These are phyloP conservation scores for Rhopalosiphum maidis DNA, from an alignment of 1,140 invertebrate species.

Conservation along the genomic window DNA sequence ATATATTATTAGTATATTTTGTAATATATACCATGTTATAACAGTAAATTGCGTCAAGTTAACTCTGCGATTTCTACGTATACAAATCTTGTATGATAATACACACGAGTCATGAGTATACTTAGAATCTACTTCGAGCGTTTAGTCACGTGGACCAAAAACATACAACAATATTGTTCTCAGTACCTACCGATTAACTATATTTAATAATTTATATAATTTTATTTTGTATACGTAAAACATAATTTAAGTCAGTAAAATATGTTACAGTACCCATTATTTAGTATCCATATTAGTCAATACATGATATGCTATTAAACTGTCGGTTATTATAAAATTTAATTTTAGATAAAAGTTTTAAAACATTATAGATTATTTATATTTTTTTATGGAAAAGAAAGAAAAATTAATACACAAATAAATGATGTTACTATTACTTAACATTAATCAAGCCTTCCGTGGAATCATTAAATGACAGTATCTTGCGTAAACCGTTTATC, in stretches of 20 bases:
- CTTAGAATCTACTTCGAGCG: not conserved
- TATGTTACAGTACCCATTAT: not conserved
- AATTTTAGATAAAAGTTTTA: not conserved
- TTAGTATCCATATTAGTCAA: not conserved
- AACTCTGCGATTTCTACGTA: not conserved
- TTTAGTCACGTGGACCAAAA: not conserved
- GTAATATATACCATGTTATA: not conserved
- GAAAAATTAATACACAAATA: not conserved
- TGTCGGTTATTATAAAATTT: not conserved
- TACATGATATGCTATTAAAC: not conserved
- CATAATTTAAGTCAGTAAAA: not conserved
- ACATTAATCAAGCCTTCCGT: not conserved
- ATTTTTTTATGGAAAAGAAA: not conserved
- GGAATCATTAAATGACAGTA: constrained; percentile 16
- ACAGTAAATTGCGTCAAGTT: not conserved
- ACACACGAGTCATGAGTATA: not conserved
- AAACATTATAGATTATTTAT: not conserved
- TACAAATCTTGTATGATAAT: not conserved
- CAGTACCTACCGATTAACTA: not conserved
- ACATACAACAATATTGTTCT: not conserved
- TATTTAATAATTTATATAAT: not conserved
- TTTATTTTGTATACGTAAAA: not conserved
- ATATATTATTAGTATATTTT: too few relatives aligned
- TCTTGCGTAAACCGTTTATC: constrained; percentile 1
- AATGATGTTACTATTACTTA: not conserved